Evolutionary conservation across 1,140 invertebrate species (phyloP).

Genomic region (Zaprionus nigranus): DNA sequence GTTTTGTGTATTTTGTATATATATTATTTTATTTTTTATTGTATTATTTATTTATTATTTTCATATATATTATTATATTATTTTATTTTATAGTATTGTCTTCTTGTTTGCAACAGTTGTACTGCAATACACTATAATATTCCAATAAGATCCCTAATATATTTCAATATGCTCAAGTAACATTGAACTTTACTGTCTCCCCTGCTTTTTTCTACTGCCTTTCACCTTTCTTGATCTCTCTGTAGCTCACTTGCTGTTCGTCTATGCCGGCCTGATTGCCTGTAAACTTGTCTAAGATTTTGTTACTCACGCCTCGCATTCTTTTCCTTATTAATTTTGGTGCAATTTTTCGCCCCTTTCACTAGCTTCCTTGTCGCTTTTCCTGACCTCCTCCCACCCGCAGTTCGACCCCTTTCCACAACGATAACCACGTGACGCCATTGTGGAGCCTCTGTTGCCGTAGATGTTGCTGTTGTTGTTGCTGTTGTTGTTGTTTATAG

Average conservation of each 20-base stretch:
- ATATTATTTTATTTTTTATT: too few relatives aligned
- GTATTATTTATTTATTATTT: too few relatives aligned
- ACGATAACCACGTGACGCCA: constrained; percentile 37
- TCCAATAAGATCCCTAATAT: too few relatives aligned
- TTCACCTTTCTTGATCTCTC: neutral
- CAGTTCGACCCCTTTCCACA: neutral
- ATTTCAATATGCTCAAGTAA: too few relatives aligned
- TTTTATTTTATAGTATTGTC: too few relatives aligned
- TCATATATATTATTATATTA: too few relatives aligned
- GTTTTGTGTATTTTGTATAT: too few relatives aligned
- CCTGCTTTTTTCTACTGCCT: too few relatives aligned
- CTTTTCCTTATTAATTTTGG: constrained; percentile 72
- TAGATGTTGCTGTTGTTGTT: constrained; percentile 31
- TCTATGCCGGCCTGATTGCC: neutral
- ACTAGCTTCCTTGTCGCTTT: constrained; percentile 33
- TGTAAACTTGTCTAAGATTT: constrained; percentile 49
- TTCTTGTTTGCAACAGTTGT: too few relatives aligned
- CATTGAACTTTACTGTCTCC: too few relatives aligned
- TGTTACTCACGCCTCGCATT: constrained; percentile 48
- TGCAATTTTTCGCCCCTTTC: constrained; percentile 78
- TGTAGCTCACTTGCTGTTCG: neutral
- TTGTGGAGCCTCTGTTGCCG: constrained; percentile 27
- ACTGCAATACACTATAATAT: too few relatives aligned
- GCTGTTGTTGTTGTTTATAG: constrained; percentile 46
- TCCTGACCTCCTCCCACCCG: constrained; percentile 3